Conservation (phyloP, 2,888 invertebrate genomes). For the Horisme vitalbata region DNA sequence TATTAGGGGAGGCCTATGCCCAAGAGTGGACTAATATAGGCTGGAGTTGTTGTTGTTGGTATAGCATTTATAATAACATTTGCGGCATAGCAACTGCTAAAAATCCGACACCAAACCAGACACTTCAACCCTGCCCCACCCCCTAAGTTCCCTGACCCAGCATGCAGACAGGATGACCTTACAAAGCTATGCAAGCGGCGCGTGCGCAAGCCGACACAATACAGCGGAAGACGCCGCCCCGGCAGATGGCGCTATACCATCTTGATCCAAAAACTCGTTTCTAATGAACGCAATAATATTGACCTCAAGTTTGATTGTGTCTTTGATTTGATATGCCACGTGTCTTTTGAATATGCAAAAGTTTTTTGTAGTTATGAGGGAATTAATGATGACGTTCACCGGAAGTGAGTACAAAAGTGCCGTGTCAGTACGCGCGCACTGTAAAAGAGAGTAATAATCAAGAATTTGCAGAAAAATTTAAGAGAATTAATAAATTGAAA, state of each 20-base stretch:
- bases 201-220: conserved; percentile 74
- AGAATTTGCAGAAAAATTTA: not conserved
- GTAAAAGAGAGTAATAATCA: not conserved
- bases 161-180: conserved; percentile 31
- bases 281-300: conserved; percentile 53
- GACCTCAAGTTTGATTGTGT: conserved; percentile 58
- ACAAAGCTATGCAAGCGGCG: conserved; percentile 54
- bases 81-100: conserved; percentile 14
- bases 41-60: no score
- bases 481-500: not conserved
- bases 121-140: conserved; percentile 11
- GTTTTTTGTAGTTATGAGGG: conserved; percentile 15
- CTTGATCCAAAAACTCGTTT: conserved; percentile 56
- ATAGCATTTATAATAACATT: conserved; percentile 2
- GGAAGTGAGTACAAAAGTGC: conserved; percentile 11
- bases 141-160: conserved; percentile 28
- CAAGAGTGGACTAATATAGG: no score
- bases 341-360: conserved; percentile 41
- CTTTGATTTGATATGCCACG: conserved; percentile 45
- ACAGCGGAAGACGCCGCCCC: conserved; percentile 78
- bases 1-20: no score
- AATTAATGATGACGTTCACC: conserved; percentile 20
- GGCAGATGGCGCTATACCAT: conserved; percentile 66
- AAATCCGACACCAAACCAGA: conserved; percentile 33
- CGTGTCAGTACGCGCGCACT: not conserved